These are phyloP conservation scores for Brachyptera putata DNA, from an alignment of 2,888 invertebrate genomes.

Conservation along the genomic window DNA sequence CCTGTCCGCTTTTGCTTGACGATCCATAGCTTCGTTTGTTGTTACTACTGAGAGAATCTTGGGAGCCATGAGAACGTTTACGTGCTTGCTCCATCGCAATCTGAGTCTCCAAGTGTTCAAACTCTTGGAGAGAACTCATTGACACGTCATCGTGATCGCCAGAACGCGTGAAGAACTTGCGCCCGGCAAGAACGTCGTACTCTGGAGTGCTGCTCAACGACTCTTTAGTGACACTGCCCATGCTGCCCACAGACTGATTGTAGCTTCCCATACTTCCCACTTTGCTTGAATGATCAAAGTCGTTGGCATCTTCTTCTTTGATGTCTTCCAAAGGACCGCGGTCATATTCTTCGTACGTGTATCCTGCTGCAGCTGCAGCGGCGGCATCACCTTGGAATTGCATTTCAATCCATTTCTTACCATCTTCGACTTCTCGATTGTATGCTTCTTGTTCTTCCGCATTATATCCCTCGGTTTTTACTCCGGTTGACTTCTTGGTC, in stretches of 20 bases:
- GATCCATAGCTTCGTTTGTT: conserved; percentile 52
- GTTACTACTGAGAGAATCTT: conserved; percentile 79
- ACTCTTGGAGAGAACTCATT: conserved; percentile 89
- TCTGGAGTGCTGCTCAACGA: conserved; percentile 91
- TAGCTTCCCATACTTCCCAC: conserved; percentile 69
- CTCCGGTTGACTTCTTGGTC: conserved; percentile 23
- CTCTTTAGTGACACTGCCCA: conserved; percentile 73
- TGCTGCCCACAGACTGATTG: conserved; percentile 68
- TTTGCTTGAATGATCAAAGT: conserved; percentile 69
- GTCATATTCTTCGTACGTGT: conserved; percentile 74
- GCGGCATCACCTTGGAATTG: conserved; percentile 71
- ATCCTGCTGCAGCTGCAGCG: conserved; percentile 56
- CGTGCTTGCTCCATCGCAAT: conserved; percentile 68
- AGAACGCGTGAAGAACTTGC: conserved; percentile 72
- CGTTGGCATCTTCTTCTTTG: conserved; percentile 86
- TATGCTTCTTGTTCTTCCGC: conserved; percentile 46
- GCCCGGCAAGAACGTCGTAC: conserved; percentile 78
- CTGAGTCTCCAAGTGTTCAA: conserved; percentile 85
- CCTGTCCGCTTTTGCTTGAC: conserved; percentile 66
- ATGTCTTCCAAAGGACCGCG: conserved; percentile 84
- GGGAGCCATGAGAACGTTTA: conserved; percentile 68
- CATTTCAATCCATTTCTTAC: conserved; percentile 87
- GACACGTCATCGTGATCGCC: conserved; percentile 91
- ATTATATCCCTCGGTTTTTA: conserved; percentile 31
- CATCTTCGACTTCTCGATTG: conserved; percentile 56